These are phyloP conservation scores for Drosophila helvetica DNA, from an alignment of 2,888 invertebrate genomes.

Conservation along the genomic window DNA sequence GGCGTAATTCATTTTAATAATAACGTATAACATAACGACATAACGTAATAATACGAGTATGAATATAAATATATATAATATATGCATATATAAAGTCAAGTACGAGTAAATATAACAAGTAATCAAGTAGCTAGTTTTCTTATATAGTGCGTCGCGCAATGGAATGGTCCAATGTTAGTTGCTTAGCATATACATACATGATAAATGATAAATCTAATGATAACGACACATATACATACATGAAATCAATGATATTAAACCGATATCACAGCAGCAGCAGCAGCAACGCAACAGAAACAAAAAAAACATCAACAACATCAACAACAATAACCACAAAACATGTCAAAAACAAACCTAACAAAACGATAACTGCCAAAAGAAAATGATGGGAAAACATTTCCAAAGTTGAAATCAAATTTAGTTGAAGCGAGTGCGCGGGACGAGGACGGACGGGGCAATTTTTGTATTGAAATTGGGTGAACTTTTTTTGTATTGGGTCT, in stretches of 20 bases:
- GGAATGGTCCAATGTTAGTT: conserved; percentile 79
- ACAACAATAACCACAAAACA: conserved; percentile 7
- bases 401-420: conserved; percentile 60
- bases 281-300: conserved; percentile 22
- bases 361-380: conserved; percentile 73
- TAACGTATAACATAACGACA: conserved; percentile 22
- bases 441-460: conserved; percentile 34
- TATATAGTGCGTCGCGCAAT: conserved; percentile 80
- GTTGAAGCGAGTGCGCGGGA: conserved; percentile 32
- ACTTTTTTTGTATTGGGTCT: conserved; percentile 55
- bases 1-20: conserved; percentile 40
- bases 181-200: conserved; percentile 75
- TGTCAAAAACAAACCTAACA: conserved; percentile 49
- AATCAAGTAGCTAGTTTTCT: conserved; percentile 79
- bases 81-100: conserved; percentile 46
- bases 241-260: conserved; percentile 36
- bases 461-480: conserved; percentile 38
- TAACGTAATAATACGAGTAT: conserved; percentile 36
- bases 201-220: conserved; percentile 43
- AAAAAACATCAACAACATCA: conserved; percentile 26
- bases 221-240: conserved; percentile 35
- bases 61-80: conserved; percentile 45
- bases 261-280: conserved; percentile 28
- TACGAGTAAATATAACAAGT: conserved; percentile 49
- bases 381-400: conserved; percentile 18